Base-by-base conservation (phyloP, 2,113 vertebrate genomes). In the Silurus meridionalis region DNA sequence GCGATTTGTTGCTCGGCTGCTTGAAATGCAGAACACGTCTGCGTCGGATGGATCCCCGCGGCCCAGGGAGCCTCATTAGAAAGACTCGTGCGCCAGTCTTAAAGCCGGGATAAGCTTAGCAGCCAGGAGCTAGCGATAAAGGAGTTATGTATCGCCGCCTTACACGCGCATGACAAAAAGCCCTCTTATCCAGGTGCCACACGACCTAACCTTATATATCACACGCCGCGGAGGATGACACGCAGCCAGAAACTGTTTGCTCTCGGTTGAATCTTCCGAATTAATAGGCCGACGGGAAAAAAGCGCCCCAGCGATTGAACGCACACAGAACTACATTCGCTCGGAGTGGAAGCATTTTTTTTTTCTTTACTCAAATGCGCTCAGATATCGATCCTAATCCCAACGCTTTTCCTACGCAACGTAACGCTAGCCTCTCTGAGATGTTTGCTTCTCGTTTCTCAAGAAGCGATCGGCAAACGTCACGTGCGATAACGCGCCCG, bases 31-130 rank as follows among this genome's bases (percentile, higher is more conserved):
- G 77, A 80, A 84, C 91, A 90, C 85, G 83, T 88, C 72, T 82
- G 64, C 58, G 61, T 83, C 58, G 82, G 50, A 83, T 55, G 78
- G 84, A 88, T 90, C 83, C 87, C 78, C 80, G 84, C 78, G 83
- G 90, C 84, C 87, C 80, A 63, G 86, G 75, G 89, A 90, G 89
- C 87, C 90, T 90, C 89, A 91, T 90, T 91, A 90, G 88, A 89
- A 88, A 83, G 77, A 84, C 88, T 88, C 63, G 88, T 90, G 84
- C 84, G 79, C 82, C 87, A 80, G 89, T 87, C 86, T 88, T 88
- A 90, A 89, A 90, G 66, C 89, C 48, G 57, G 88, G 89, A 90
- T 90, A 90, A 90, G 88, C 89, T 90, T 90, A 87, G 80, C 86
- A 87, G 86, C 82, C 84, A 86, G 83, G 83, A 85, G 80, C 84